These are phyloP conservation scores for Zosterops lateralis DNA, from an alignment of 2,113 vertebrate genomes.

Conservation along the genomic window DNA sequence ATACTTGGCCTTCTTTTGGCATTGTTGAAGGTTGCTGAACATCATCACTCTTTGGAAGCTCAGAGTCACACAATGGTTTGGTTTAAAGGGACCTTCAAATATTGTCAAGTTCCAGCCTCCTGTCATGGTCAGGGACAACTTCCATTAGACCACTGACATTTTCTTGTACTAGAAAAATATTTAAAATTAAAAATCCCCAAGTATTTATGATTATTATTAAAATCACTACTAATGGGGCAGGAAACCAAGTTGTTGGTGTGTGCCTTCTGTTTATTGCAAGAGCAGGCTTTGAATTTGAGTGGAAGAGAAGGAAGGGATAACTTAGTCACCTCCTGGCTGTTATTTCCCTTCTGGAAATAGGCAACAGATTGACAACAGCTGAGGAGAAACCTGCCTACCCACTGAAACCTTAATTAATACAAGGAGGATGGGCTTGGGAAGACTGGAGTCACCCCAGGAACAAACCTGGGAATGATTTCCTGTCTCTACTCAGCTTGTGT, in stretches of 20 bases:
- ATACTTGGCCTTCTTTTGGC: not conserved
- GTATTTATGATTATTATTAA: not conserved
- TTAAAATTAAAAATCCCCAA: not conserved
- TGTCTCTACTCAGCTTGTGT: not conserved
- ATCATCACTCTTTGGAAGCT: rapidly evolving
- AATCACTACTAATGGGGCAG: not conserved
- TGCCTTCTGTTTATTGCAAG: not conserved
- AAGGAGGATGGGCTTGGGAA: not conserved
- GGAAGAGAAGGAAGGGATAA: not conserved
- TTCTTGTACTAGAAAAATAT: not conserved
- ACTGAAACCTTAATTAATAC: not conserved
- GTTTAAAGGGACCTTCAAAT: not conserved
- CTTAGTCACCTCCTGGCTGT: not conserved
- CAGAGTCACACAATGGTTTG: not conserved
- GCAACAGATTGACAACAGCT: not conserved
- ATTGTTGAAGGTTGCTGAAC: not conserved
- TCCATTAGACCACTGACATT: not conserved
- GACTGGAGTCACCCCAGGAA: not conserved
- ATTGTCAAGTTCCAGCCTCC: not conserved
- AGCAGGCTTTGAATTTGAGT: not conserved
- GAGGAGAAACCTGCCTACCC: not conserved
- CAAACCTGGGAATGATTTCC: not conserved
- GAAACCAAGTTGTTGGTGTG: not conserved
- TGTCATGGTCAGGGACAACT: not conserved
- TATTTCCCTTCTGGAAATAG: not conserved